Base-by-base conservation (phyloP, 2,797 vertebrate species). In the Nannoperca obscura region DNA sequence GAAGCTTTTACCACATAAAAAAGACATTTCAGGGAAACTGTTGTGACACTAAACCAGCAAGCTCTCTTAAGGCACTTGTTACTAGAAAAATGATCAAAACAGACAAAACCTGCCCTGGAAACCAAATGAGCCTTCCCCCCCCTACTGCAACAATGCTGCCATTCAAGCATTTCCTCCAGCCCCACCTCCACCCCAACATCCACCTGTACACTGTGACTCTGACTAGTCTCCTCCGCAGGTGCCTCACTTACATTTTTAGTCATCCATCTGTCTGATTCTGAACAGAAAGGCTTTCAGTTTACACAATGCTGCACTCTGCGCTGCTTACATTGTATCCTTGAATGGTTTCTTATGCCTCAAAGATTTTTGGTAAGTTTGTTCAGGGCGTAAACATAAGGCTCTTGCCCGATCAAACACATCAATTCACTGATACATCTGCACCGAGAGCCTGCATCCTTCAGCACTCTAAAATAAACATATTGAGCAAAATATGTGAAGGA, bases 241-340 rank as follows among this genome's bases (percentile, higher is more conserved):
- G 76, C 67, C 47, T 84, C 70, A 65, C 6, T 65, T 63, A 42
- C 42, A 55, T 76, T 78, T 84, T 74, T 34, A 68, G 24, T 46
- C 77, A 58, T 53, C 65, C 72, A 42, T 74, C 79, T 77, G 74
- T 85, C 76, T 78, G 52, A 22, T 52, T 86, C 55, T 76, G 49
- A 60, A 36, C 1, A 63, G 34, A 53, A 70, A 57, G 13, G 42
- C 58, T 81, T 63, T 76, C 42, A 57, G 81, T 85, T 78, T 7
- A 72, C 30, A 14, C 40, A 1, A 11, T 1, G 49, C 70, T 64
- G 34, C 49, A 50, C 22, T 19, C 76, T 40, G 24, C 57, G 19
- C 2, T 3, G 49, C 36, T 67, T 72, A 70, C 76, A 71, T 61
- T 20, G 6, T 50, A 55, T 58, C 58, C 52, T 1, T 13, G 57